phyloP scores from a whole-genome alignment of 2,113 vertebrate genomes.

The Bambusicola thoracicus region DNA sequence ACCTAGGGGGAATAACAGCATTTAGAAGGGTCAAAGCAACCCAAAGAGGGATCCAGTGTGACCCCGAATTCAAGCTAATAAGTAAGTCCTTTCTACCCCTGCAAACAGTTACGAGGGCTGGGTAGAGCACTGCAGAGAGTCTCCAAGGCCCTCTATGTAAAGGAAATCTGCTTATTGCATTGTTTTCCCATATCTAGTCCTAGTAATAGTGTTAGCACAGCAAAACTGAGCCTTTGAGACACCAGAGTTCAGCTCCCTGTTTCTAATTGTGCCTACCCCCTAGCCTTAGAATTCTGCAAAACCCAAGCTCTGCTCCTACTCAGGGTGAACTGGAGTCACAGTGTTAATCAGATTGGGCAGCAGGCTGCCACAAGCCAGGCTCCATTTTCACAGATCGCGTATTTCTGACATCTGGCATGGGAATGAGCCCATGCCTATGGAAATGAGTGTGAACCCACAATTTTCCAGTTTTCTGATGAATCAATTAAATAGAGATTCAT shows the following conservation, averaged over 20 bases:
- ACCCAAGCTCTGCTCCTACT: not conserved
- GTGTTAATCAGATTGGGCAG: not conserved
- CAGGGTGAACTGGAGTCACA: not conserved
- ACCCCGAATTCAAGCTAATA: not conserved
- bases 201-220: not conserved
- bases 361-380: not conserved
- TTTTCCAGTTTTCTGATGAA: slow-evolving; percentile 24
- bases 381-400: not conserved
- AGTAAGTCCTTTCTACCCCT: not conserved
- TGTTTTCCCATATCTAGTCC: rapidly evolving
- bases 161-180: rapidly evolving
- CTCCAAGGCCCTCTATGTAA: not conserved
- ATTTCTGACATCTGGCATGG: not conserved
- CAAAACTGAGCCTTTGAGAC: rapidly evolving
- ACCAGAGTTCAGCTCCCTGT: not conserved
- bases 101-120: not conserved
- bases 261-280: not conserved
- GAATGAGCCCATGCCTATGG: not conserved
- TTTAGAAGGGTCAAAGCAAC: not conserved
- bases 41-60: not conserved
- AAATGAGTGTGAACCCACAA: not conserved
- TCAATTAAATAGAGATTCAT: slow-evolving; percentile 33
- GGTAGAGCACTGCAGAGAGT: not conserved
- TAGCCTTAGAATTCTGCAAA: not conserved
- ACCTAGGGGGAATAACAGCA: rapidly evolving